These are phyloP conservation scores for Cosmopolites sordidus DNA, from an alignment of 2,888 invertebrate species.

Conservation along the genomic window DNA sequence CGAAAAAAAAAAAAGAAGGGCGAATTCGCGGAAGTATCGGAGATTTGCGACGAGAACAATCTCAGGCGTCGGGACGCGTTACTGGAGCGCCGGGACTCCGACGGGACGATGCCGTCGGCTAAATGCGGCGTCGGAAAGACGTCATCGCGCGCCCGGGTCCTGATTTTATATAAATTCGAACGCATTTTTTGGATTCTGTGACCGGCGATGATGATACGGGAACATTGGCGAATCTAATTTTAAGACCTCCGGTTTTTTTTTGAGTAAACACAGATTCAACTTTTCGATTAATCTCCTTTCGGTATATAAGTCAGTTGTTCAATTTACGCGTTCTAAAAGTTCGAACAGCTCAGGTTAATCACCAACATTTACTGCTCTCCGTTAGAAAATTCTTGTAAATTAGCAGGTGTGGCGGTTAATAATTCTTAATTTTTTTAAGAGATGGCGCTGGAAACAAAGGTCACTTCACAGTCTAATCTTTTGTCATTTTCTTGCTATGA, in stretches of 20 bases:
- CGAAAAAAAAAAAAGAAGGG: conserved; percentile 11
- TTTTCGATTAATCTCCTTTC: no score
- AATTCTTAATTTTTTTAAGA: no score
- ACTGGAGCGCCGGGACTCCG: conserved; percentile 16
- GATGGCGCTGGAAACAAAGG: no score
- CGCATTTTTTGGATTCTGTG: conserved; percentile 1
- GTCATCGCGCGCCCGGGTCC: background rate
- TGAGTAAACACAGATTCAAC: no score
- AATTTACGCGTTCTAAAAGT: no score
- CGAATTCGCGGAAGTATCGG: conserved; percentile 11
- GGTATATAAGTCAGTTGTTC: no score
- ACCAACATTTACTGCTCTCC: no score
- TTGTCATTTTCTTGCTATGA: no score
- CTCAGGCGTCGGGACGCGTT: conserved; percentile 22
- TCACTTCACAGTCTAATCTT: no score
- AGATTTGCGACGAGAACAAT: conserved; percentile 11
- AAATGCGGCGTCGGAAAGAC: background rate
- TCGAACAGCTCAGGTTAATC: no score
- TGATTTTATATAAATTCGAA: background rate
- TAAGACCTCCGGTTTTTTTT: background rate
- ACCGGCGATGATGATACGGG: background rate
- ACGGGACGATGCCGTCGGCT: background rate
- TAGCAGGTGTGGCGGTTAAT: no score
- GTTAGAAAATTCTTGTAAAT: no score
- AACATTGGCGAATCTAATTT: background rate